These are phyloP conservation scores for Parascotia fuliginaria DNA, from an alignment of 2,888 invertebrate genomes.

Conservation along the genomic window DNA sequence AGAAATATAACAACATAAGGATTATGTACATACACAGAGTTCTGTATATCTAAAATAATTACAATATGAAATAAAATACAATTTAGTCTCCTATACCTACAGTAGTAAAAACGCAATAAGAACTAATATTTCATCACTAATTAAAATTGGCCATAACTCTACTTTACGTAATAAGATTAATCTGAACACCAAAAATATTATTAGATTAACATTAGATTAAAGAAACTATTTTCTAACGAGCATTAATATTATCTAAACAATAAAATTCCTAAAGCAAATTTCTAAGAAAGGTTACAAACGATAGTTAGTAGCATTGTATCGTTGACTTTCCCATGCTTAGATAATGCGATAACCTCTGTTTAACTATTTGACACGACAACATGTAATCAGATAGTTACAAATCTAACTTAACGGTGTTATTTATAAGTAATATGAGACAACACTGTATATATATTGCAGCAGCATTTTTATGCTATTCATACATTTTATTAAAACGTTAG, in stretches of 20 bases:
- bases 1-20: too few species aligned
- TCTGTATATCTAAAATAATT: too few species aligned
- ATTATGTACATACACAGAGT: too few species aligned
- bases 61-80: too few species aligned
- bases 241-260: neutral
- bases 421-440: constrained; percentile 17
- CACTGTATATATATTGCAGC: constrained; percentile 8
- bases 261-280: constrained; percentile 24
- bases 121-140: too few species aligned
- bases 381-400: constrained; percentile 24
- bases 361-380: constrained; percentile 42
- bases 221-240: too few species aligned
- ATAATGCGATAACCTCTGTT: constrained; percentile 52
- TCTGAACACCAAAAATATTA: too few species aligned
- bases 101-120: too few species aligned
- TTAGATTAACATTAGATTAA: too few species aligned
- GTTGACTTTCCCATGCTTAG: constrained; percentile 46
- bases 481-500: neutral
- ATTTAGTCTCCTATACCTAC: too few species aligned
- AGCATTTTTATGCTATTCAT: constrained; percentile 3
- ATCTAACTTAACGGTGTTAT: constrained; percentile 13
- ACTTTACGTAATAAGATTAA: too few species aligned
- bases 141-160: too few species aligned
- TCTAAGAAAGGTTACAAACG: constrained; percentile 33
- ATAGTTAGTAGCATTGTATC: constrained; percentile 33